Evolutionary conservation across 2,888 invertebrate species (phyloP), one percentile per base, ranked within the genome.

Genomic region (Hipparchia semele): DNA sequence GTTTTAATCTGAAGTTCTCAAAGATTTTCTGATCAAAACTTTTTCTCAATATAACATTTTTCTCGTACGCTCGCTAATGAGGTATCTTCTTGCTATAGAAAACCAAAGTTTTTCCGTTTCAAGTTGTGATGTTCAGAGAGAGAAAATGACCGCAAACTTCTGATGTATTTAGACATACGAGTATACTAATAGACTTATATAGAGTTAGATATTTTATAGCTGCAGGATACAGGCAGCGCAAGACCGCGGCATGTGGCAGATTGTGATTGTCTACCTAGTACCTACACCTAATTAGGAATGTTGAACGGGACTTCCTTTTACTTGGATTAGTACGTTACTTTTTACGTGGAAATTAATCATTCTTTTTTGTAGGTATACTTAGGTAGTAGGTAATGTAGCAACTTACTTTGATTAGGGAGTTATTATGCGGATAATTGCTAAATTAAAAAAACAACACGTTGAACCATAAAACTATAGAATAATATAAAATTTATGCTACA

Each of bases 21-120:
- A 46, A 49, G 49, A 49, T 61, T 60, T 45, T 61, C 45, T 61
- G 39, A 61, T 61, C 61, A 61, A 61, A 59, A 61, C 61, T 61
- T 61, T 61, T 61, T n/a, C 61, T 60, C 12, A 45, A 3, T 45
- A 39, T 60, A 60, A 60, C 60, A 60, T 60, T 60, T 60, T 60
- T 61, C 61, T n/a, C 61, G 45, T 59, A 33, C 61, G 8, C n/a
- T 61, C 2, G 10, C 60, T 39, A 23, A 10, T 46, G 61, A n/a
- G 61, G 61, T 61, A 45, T 61, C 61, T 45, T 61, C 45, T 61
- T n/a, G 45, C 46, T 39, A 45, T 46, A 61, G 61, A n/a, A 61
- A 46, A 45, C 46, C 6, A 45, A 46, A 61, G 61, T 46, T 61
- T 60, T 61, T 61, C 61, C 59, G 59, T 59, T 59, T 59, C 59